Evolutionary conservation across 2,113 vertebrate species (phyloP), one percentile per base, ranked within the genome.

Genomic region (Tretioscincus oriximinensis): DNA sequence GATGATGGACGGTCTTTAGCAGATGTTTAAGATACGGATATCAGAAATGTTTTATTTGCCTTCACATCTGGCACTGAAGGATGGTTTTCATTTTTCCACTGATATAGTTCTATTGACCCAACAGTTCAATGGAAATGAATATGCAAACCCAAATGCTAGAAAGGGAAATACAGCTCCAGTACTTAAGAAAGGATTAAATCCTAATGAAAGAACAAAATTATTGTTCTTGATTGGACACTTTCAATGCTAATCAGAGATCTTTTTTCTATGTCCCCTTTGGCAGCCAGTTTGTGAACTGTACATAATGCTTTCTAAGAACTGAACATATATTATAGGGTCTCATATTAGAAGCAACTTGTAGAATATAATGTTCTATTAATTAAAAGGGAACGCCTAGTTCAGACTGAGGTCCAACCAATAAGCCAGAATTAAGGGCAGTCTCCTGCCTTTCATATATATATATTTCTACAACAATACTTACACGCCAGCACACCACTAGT

Each of bases 401-500:
- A 51, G 51, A 51, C 51, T 12, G 51, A 51, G 49, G 54, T 58
- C 14, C 54, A 18, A 58, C 14, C 14, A 18, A 18, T 18, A 16
- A 58, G 14, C 14, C 54, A 58, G 14, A 58, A 58, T 2, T 18
- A 58, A 5, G 14, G 9, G 73, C 29, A 69, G 22, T 14, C 18
- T 58, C 1, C 26, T 81, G 3, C 14, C 47, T 58, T 12, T 21
- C 12, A n/a, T 28, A 49, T 51, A 51, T 51, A 12, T 58, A 18
- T 14, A 4, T 14, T 16, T 45, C 26, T 9, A 7, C 9, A 24
- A 1, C 1, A 10, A 70, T 51, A 70, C 24, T 41, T 8, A 54
- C 97, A 90, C 84, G 97, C 97, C 70, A 98, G 88, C 68, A 98
- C 97, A 0, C 97, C 97, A 35, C 97, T 97, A 64, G 97, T 96